These are phyloP conservation scores for Athene noctua DNA, from an alignment of 2,113 vertebrate species.

Conservation along the genomic window DNA sequence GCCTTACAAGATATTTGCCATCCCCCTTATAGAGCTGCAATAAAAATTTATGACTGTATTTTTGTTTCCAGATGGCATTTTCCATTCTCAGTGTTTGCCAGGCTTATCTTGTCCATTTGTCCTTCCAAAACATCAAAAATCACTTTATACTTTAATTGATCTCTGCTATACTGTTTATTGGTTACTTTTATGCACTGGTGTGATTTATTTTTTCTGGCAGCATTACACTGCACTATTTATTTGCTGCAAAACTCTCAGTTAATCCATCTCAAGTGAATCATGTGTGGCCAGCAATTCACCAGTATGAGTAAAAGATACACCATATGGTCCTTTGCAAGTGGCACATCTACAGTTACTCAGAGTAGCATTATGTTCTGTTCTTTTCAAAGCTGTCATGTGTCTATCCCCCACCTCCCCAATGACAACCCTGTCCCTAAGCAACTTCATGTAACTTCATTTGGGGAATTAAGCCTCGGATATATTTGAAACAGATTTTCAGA, in stretches of 20 bases:
- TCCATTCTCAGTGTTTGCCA: background rate
- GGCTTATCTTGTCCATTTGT: background rate
- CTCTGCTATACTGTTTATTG: background rate
- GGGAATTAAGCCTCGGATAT: background rate
- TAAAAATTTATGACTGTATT: background rate
- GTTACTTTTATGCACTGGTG: background rate
- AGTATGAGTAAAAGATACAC: background rate
- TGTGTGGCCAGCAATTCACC: background rate
- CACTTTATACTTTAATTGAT: background rate
- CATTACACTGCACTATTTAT: background rate
- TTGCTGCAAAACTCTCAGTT: background rate
- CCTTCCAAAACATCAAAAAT: constrained; percentile 2
- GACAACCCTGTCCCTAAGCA: background rate
- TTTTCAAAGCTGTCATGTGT: background rate
- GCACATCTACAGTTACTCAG: background rate
- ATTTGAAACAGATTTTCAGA: background rate
- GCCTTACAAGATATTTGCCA: background rate
- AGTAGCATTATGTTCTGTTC: background rate
- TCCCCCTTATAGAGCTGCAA: background rate
- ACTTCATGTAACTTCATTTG: background rate
- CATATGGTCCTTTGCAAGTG: background rate
- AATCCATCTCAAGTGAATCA: background rate
- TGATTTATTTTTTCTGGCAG: background rate
- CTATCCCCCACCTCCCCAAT: background rate
- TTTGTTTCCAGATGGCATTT: background rate